Conservation (phyloP, 2,113 vertebrate species). For the Bufo gargarizans region DNA sequence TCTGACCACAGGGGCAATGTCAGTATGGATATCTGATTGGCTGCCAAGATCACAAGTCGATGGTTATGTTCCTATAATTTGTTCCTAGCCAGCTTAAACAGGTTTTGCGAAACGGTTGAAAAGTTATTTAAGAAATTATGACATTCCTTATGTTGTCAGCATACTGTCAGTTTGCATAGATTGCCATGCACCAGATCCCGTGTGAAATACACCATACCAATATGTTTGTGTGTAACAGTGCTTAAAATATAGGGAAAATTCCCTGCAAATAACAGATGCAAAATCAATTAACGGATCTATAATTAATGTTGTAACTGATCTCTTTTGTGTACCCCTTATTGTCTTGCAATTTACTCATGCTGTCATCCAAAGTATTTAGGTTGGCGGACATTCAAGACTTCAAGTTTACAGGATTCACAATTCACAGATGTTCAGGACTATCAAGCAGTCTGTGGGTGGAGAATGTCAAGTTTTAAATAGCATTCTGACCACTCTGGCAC, state of each 20-base stretch:
- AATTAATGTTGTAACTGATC: constrained; percentile 66
- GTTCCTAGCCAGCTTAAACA: too few relatives aligned
- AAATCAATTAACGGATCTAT: constrained; percentile 62
- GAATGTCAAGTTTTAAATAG: constrained; percentile 85
- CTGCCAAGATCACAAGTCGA: too few relatives aligned
- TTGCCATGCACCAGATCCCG: too few relatives aligned
- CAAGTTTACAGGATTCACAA: constrained; percentile 76
- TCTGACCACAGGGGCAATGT: too few relatives aligned
- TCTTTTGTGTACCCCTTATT: constrained; percentile 63
- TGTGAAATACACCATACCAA: not conserved
- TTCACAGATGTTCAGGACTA: constrained; percentile 85
- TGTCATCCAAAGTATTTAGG: constrained; percentile 66
- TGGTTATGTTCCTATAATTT: too few relatives aligned
- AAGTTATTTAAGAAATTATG: too few relatives aligned
- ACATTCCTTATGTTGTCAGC: too few relatives aligned
- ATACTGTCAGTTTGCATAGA: too few relatives aligned
- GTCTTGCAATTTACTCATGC: constrained; percentile 63
- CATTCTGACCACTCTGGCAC: constrained; percentile 75
- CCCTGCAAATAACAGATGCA: not conserved
- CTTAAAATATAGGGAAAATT: too few relatives aligned
- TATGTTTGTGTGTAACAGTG: not conserved
- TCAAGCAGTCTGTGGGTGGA: constrained; percentile 76
- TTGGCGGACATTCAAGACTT: constrained; percentile 71
- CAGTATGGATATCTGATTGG: too few relatives aligned
- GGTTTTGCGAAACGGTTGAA: too few relatives aligned